Evolutionary conservation across 2,797 vertebrate genomes (phyloP).

Genomic region (Columba guinea): DNA sequence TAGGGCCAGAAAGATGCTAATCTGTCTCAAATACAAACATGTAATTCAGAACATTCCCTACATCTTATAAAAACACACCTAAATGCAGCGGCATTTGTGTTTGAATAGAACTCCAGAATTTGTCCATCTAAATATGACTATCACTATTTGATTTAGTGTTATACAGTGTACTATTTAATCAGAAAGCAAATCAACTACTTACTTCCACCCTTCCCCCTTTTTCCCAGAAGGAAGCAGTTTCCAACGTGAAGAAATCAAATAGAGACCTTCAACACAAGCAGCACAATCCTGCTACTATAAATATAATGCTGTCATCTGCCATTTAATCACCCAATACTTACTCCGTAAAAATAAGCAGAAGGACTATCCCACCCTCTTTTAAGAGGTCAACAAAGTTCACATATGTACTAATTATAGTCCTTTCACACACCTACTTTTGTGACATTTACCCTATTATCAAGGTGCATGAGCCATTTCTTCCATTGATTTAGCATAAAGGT

Average conservation of each 20-base stretch:
- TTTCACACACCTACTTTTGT: not conserved
- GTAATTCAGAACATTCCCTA: not conserved
- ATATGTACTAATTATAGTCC: not conserved
- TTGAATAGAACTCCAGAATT: not conserved
- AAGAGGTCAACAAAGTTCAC: not conserved
- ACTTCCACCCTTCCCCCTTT: no score
- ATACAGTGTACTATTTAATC: not conserved
- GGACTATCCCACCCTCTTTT: not conserved
- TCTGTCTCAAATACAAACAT: not conserved
- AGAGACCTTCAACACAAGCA: not conserved
- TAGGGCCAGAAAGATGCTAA: not conserved
- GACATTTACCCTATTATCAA: not conserved
- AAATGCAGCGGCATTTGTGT: not conserved
- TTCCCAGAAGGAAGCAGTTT: not conserved
- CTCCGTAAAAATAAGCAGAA: not conserved
- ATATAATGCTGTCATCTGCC: not conserved
- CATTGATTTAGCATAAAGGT: not conserved
- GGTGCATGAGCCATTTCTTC: not conserved
- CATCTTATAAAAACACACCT: not conserved
- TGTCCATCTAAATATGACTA: not conserved
- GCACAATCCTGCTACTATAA: not conserved
- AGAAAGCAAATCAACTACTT: not conserved
- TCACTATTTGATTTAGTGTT: not conserved
- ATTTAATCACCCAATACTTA: not conserved
- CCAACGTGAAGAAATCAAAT: not conserved